phyloP scores from a whole-genome alignment of 2,113 vertebrate species.

The Pungitius pungitius region DNA sequence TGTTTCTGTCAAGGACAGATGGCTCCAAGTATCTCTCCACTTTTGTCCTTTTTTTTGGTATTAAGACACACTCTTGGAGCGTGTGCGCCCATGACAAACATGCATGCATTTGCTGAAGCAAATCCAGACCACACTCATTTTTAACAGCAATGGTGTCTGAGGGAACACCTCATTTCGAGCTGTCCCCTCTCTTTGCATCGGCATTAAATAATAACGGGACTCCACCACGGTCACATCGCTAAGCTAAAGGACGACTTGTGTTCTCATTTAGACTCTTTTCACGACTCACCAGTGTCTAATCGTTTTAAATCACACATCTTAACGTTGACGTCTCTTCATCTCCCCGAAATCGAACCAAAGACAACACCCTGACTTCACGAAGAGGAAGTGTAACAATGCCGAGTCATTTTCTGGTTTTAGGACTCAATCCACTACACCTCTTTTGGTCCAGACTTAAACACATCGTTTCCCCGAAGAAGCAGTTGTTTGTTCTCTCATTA shows the following conservation, averaged over 20 bases:
- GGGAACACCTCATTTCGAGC: not conserved
- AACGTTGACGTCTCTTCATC: too few species aligned
- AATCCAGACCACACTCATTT: not conserved
- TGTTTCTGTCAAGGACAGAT: slow-evolving; percentile 9
- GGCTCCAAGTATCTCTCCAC: slow-evolving; percentile 6
- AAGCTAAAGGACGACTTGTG: too few species aligned
- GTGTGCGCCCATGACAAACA: not conserved
- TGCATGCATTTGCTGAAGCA: not conserved
- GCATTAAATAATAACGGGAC: too few species aligned
- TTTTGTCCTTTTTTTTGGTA: not conserved
- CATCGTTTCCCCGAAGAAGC: not conserved
- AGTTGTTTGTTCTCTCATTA: not conserved
- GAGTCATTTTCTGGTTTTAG: not conserved
- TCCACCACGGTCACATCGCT: too few species aligned
- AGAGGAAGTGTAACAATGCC: not conserved
- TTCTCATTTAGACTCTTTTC: too few species aligned
- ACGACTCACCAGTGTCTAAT: too few species aligned
- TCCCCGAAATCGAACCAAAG: too few species aligned
- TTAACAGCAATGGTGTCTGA: not conserved
- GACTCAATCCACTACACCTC: not conserved
- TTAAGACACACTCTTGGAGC: not conserved
- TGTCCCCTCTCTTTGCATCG: slow-evolving; percentile 58
- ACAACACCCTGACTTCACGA: not conserved
- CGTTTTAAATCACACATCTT: too few species aligned
- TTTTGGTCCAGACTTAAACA: not conserved